phyloP scores from a whole-genome alignment of 2,888 invertebrate genomes.

The Seira musarum region DNA sequence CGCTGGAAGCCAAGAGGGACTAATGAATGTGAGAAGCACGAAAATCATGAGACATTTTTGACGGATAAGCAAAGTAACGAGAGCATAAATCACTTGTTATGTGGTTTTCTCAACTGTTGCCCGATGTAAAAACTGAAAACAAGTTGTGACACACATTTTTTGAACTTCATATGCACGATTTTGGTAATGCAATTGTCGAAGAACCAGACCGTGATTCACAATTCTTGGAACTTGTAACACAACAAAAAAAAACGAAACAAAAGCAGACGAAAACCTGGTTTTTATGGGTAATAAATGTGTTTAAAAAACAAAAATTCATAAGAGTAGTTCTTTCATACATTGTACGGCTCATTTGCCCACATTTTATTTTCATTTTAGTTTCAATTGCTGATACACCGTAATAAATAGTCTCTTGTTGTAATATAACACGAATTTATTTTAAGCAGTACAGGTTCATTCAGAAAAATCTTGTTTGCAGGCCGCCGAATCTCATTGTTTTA shows the following conservation, averaged over 20 bases:
- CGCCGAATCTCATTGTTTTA: background rate
- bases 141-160: background rate
- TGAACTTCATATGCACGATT: too few species aligned
- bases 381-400: too few species aligned
- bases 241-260: too few species aligned
- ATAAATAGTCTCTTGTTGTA: too few species aligned
- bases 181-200: background rate
- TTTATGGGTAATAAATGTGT: too few species aligned
- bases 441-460: constrained; percentile 1
- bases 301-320: too few species aligned
- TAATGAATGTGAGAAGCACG: constrained; percentile 9
- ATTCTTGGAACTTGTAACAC: background rate
- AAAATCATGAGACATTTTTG: constrained; percentile 22
- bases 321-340: too few species aligned
- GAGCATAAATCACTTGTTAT: constrained; percentile 34
- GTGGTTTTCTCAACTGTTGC: constrained; percentile 33
- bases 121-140: background rate
- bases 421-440: too few species aligned
- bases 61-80: constrained; percentile 22
- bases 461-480: background rate
- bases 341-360: too few species aligned
- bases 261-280: too few species aligned
- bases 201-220: background rate
- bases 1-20: background rate
- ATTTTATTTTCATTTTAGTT: too few species aligned